Conservation (phyloP, 1,140 invertebrate species). For the Sycobia sp. region DNA sequence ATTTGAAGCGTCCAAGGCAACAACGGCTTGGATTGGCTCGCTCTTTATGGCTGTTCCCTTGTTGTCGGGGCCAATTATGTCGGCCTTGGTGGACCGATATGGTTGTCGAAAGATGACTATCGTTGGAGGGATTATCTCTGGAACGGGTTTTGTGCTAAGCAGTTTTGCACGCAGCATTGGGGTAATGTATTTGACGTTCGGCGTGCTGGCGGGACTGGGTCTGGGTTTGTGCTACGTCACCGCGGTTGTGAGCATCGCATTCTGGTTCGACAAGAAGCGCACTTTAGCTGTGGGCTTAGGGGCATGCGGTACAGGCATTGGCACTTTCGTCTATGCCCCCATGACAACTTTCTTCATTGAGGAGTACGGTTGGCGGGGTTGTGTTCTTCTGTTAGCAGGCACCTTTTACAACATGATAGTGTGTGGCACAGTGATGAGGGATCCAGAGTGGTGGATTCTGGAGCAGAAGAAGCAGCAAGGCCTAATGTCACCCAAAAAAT, state of each 20-base stretch:
- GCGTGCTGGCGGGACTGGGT: constrained; percentile 81
- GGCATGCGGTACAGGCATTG: constrained; percentile 90
- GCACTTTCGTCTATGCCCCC: constrained; percentile 84
- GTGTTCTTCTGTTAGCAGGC: constrained; percentile 81
- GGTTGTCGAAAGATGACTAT: constrained; percentile 85
- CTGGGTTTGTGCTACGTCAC: constrained; percentile 94
- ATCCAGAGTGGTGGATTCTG: constrained; percentile 77
- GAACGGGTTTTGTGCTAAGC: constrained; percentile 79
- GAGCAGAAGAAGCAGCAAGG: constrained; percentile 64
- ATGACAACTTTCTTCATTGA: constrained; percentile 72
- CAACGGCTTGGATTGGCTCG: constrained; percentile 88
- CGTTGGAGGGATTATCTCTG: constrained; percentile 77
- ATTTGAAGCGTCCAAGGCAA: constrained; percentile 82
- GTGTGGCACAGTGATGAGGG: constrained; percentile 85
- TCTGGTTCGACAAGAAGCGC: constrained; percentile 90
- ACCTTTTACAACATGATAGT: constrained; percentile 82
- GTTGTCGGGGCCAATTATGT: constrained; percentile 86
- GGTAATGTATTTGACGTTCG: constrained; percentile 83
- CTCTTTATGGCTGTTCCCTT: constrained; percentile 90
- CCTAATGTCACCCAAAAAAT: constrained; percentile 46
- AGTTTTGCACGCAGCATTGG: constrained; percentile 78
- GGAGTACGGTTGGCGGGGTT: constrained; percentile 72
- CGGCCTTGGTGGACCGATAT: constrained; percentile 83
- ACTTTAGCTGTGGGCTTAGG: constrained; percentile 93
- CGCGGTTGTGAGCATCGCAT: constrained; percentile 92